Percentiles rank a stretch among this genome's conserved stretches.
These are phyloP conservation scores for Drosophila algonquin DNA, from an alignment of 2,888 invertebrate genomes.

Conservation along the genomic window DNA sequence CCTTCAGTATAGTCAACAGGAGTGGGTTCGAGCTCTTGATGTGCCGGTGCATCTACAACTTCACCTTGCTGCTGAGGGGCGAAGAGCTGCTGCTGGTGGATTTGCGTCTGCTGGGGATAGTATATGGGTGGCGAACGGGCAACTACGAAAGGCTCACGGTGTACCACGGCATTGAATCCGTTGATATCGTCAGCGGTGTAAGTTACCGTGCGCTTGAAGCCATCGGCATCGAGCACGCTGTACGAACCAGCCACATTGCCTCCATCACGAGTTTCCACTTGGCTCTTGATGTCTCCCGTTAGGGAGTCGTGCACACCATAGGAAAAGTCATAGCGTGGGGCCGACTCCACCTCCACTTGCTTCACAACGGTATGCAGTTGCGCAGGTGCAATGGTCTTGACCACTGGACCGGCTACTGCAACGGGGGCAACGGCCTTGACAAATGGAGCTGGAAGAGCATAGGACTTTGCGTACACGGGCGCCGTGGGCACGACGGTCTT, in stretches of 20 bases:
- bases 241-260: conserved; percentile 85
- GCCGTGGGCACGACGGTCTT: conserved; percentile 39
- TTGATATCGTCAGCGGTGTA: conserved; percentile 85
- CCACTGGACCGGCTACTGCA: conserved; percentile 25
- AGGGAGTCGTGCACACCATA: conserved; percentile 85
- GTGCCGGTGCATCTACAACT: conserved; percentile 69
- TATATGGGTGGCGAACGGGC: conserved; percentile 61
- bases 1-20: conserved; percentile 73
- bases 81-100: conserved; percentile 39
- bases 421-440: conserved; percentile 25
- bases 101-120: conserved; percentile 50
- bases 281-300: conserved; percentile 85
- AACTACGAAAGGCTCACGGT: conserved; percentile 83
- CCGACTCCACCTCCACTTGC: conserved; percentile 76
- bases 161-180: conserved; percentile 86
- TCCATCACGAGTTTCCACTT: conserved; percentile 85
- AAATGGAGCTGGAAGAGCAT: conserved; percentile 46
- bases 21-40: conserved; percentile 66
- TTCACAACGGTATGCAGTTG: conserved; percentile 27
- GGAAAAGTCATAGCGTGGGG: conserved; percentile 84
- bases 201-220: conserved; percentile 85
- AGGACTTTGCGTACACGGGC: conserved; percentile 33
- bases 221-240: conserved; percentile 85
- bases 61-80: conserved; percentile 66
- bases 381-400: conserved; percentile 25